Evolutionary conservation across 2,113 vertebrate species (phyloP).

Genomic region (Neodontobutis hainanensis): DNA sequence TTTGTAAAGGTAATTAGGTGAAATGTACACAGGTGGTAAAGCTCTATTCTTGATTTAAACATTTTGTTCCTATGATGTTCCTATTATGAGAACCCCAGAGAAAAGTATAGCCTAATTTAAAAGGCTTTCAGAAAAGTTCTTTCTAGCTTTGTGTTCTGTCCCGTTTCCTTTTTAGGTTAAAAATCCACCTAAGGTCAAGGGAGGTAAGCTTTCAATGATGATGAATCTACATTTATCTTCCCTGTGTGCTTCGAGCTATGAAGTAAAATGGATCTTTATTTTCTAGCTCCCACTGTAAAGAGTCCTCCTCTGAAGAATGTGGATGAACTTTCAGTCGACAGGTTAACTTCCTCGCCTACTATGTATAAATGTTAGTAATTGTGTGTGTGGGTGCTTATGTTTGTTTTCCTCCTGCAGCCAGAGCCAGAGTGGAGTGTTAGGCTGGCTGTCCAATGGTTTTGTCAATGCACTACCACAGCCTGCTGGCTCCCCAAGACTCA

Average conservation of each 20-base stretch:
- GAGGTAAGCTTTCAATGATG: conserved; percentile 35
- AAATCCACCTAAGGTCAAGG: conserved; percentile 12
- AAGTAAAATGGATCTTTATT: conserved; percentile 6
- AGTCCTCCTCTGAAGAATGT: conserved; percentile 26
- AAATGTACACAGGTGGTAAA: too few relatives aligned
- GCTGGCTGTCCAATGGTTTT: conserved; percentile 79
- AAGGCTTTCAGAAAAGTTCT: not conserved
- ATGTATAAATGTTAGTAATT: not conserved
- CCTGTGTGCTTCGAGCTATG: not conserved
- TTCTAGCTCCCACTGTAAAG: conserved; percentile 21
- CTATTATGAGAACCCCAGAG: too few relatives aligned
- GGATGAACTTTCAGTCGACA: conserved; percentile 56
- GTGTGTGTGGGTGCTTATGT: not conserved
- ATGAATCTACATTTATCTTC: not conserved
- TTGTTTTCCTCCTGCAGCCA: conserved; percentile 46
- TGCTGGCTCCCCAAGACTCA: conserved; percentile 45
- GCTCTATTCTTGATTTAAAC: too few relatives aligned
- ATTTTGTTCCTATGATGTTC: too few relatives aligned
- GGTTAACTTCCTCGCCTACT: conserved; percentile 37
- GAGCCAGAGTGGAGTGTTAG: conserved; percentile 69
- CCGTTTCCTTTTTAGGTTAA: conserved; percentile 19
- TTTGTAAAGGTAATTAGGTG: too few relatives aligned
- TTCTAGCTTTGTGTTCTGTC: not conserved
- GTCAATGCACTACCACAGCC: conserved; percentile 74
- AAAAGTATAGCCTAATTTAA: too few relatives aligned